phyloP scores from a whole-genome alignment of 2,797 vertebrate species.

The Todus mexicanus region DNA sequence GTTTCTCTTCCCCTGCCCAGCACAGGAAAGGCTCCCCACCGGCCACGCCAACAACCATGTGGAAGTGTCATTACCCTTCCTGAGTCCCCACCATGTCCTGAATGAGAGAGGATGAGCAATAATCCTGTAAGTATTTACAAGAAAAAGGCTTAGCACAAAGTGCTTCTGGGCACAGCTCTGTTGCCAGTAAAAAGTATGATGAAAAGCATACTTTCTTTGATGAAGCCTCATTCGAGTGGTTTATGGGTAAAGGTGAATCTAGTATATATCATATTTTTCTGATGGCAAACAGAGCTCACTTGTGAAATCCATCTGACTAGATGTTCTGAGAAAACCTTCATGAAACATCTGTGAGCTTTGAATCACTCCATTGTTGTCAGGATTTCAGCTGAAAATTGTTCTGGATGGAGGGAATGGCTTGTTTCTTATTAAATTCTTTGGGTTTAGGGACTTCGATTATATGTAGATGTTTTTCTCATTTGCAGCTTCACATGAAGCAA shows the following conservation, averaged over 20 bases:
- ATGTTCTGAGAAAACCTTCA: slow-evolving; percentile 17
- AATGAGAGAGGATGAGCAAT: not conserved
- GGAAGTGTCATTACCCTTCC: not conserved
- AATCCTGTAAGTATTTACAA: slow-evolving; percentile 33
- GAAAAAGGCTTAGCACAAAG: slow-evolving; percentile 32
- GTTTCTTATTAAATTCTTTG: slow-evolving; percentile 13
- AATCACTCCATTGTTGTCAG: slow-evolving; percentile 20
- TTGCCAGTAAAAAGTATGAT: slow-evolving; percentile 53
- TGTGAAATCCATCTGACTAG: slow-evolving; percentile 39
- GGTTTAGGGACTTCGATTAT: not conserved
- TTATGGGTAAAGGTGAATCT: slow-evolving; percentile 43
- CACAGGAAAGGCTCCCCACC: not conserved
- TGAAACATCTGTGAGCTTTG: not conserved
- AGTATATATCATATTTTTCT: slow-evolving; percentile 18
- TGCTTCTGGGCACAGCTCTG: slow-evolving; percentile 30
- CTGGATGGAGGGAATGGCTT: not conserved
- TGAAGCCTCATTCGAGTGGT: not conserved
- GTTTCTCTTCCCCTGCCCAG: not conserved
- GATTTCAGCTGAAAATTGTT: slow-evolving; percentile 37
- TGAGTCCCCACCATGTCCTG: not conserved
- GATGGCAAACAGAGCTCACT: slow-evolving; percentile 26
- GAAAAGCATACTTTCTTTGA: slow-evolving; percentile 51
- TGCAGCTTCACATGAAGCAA: not conserved
- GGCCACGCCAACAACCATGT: not conserved
- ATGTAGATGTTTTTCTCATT: slow-evolving; percentile 1